phyloP scores from a whole-genome alignment of 2,113 vertebrate genomes.

The Phaethon lepturus region DNA sequence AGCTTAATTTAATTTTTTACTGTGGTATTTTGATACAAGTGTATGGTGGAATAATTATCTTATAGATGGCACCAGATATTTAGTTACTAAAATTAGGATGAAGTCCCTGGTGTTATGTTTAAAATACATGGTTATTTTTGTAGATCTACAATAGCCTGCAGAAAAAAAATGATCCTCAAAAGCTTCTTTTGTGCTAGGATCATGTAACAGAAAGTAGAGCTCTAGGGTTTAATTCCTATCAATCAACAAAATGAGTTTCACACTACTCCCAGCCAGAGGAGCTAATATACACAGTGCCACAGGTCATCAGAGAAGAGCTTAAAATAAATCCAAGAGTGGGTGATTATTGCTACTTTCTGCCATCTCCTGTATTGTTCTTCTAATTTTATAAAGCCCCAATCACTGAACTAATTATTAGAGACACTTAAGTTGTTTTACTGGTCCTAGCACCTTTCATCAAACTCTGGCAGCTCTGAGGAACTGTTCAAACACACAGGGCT shows the following conservation, averaged over 20 bases:
- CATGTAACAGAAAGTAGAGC: conserved; percentile 29
- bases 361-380: not conserved
- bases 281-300: not conserved
- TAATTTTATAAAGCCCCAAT: not conserved
- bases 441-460: not conserved
- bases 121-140: conserved; percentile 28
- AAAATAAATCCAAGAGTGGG: conserved; percentile 33
- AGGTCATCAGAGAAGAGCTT: conserved; percentile 16
- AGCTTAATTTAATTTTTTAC: conserved; percentile 6
- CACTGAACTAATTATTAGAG: not conserved
- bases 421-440: not conserved
- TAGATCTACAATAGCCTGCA: not conserved
- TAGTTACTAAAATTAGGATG: conserved; percentile 36
- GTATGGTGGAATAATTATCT: conserved; percentile 3
- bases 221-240: conserved; percentile 47
- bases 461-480: not conserved
- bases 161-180: not conserved
- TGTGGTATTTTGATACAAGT: not conserved
- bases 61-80: not conserved
- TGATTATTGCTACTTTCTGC: not conserved
- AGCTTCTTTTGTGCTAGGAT: conserved; percentile 26
- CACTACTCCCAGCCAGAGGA: not conserved
- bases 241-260: conserved; percentile 56
- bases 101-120: conserved; percentile 25
- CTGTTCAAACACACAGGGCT: not conserved